Evolutionary conservation across 2,797 vertebrate species (phyloP), one percentile per base, ranked within the genome.

Genomic region (Etheostoma perlongum): DNA sequence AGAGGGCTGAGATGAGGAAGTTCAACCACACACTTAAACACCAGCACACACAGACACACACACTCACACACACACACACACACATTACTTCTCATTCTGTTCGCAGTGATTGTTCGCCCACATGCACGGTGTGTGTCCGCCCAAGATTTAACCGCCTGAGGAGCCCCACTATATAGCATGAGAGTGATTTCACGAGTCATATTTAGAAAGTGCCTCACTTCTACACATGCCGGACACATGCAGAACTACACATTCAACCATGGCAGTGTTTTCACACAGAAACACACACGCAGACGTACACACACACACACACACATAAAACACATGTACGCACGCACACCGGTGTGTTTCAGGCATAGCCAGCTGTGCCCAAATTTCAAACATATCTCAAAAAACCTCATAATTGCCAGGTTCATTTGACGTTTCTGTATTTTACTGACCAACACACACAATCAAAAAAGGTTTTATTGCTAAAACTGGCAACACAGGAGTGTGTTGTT

Each of bases 91-190:
- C 57, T 85, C 74, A 77, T 84, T 69, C 80, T 83, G 86, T 64
- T 87, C 78, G 61, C 85, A 92, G 89, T 92, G 87, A 93, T 93
- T 93, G 92, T 92, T 82, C 82, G 91, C 88, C 92, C 88, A 89
- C 91, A 88, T 84, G 74, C 89, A 83, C 72, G 61, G 92, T 92
- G 92, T 93, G 91, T 87, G 84, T 92, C 92, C 89, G 44, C 91
- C 91, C 91, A 78, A 79, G 76, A 85, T 76, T 83, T 85, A 85
- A 89, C 90, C 88, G 42, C 90, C 82, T 71, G 73, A 77, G 63
- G 78, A 86, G 81, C 66, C 47, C 47, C 15, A 74, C 82, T 70
- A 66, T 71, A 85, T 87, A 89, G 86, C 85, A 77, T 74, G 78
- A 90, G 84, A 84, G 82, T 88, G 88, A 93, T 88, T 86, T 84